Percentiles rank a stretch among this genome's conserved stretches.
phyloP scores from a whole-genome alignment of 2,113 vertebrate species.

The Cinclus mexicanus region DNA sequence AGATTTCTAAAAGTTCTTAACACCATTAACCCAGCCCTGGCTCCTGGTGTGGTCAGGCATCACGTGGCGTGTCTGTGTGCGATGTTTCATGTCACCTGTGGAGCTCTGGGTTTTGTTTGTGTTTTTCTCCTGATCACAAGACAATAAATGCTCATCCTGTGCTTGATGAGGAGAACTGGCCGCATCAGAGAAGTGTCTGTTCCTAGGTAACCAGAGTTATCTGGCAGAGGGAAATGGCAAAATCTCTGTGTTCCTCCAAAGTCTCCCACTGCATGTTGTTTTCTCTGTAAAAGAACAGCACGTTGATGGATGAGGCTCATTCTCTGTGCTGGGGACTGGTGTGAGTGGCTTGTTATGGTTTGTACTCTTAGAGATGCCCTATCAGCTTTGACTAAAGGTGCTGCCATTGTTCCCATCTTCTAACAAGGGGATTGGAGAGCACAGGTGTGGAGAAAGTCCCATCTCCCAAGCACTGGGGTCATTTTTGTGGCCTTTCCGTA shows the following conservation, averaged over 20 bases:
- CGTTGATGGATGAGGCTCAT: neutral
- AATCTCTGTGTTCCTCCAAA: neutral
- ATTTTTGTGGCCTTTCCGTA: neutral
- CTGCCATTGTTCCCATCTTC: neutral
- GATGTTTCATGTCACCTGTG: neutral
- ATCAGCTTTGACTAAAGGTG: neutral
- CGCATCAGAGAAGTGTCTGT: conserved; percentile 1
- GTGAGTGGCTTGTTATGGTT: neutral
- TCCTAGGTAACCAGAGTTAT: conserved; percentile 13
- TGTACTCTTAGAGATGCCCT: neutral
- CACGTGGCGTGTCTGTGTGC: neutral
- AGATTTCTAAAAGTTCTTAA: neutral
- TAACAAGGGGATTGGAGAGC: accelerated
- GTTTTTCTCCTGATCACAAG: conserved; percentile 31
- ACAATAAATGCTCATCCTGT: conserved; percentile 67
- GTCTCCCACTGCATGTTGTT: neutral
- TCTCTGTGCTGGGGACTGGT: neutral
- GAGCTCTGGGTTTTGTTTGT: conserved; percentile 18
- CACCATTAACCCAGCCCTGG: neutral
- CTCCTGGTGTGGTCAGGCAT: neutral
- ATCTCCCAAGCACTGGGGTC: neutral
- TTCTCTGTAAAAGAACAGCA: neutral
- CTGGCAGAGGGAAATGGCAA: conserved; percentile 1
- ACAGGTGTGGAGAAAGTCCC: neutral
- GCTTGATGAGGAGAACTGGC: conserved; percentile 51